Conservation (phyloP, 2,113 vertebrate species). For the Passer domesticus region DNA sequence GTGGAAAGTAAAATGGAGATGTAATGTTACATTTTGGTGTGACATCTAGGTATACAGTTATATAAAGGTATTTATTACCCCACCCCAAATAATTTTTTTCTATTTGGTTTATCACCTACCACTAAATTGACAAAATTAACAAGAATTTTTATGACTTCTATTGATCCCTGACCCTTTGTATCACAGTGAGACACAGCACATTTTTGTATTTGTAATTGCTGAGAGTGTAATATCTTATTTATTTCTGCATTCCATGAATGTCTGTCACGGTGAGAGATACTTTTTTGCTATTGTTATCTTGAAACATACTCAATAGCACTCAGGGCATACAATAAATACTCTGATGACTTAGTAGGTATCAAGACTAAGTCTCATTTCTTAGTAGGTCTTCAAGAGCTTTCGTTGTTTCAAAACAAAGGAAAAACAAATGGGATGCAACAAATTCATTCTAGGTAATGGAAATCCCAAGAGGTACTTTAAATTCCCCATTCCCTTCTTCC, state of each 20-base stretch:
- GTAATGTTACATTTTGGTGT: not conserved
- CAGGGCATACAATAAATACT: not conserved
- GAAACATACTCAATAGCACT: not conserved
- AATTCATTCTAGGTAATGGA: not conserved
- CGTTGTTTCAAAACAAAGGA: not conserved
- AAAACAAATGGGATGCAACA: not conserved
- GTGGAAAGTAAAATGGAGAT: not conserved
- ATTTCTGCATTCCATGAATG: not conserved
- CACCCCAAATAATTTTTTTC: not conserved
- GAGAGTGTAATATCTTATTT: not conserved
- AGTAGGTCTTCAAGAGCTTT: not conserved
- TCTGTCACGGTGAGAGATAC: not conserved
- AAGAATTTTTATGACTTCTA: not conserved
- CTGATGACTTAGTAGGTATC: not conserved
- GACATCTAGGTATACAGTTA: not conserved
- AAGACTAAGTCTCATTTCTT: not conserved
- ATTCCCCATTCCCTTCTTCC: not conserved
- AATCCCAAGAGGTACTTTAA: not conserved
- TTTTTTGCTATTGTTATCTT: not conserved
- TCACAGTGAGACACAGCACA: not conserved
- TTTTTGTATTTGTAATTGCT: not conserved
- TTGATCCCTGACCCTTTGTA: not conserved
- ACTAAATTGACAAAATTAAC: not conserved
- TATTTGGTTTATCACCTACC: not conserved
- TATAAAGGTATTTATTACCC: not conserved